Evolutionary conservation across 2,888 invertebrate genomes (phyloP).

Genomic region (Pristionchus fissidentatus): DNA sequence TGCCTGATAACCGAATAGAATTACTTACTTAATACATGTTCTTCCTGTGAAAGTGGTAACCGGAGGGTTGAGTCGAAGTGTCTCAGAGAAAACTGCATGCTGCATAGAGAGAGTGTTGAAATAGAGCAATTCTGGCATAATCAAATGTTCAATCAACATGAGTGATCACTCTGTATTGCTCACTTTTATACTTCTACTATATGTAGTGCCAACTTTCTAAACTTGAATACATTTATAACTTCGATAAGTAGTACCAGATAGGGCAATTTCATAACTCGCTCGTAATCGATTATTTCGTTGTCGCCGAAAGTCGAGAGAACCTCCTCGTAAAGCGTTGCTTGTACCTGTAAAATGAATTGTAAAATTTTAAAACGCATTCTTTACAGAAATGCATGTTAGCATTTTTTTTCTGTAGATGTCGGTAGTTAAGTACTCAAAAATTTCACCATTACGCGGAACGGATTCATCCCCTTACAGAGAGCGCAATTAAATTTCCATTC

Average conservation of each 20-base stretch:
- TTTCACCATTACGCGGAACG: too few relatives aligned
- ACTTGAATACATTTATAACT: background rate
- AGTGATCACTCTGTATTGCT: too few relatives aligned
- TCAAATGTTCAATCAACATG: too few relatives aligned
- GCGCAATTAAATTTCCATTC: too few relatives aligned
- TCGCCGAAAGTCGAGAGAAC: background rate
- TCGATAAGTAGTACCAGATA: background rate
- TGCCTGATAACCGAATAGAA: too few relatives aligned
- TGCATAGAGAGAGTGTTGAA: background rate
- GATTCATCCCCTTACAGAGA: too few relatives aligned
- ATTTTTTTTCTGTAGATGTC: too few relatives aligned
- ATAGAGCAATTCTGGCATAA: background rate
- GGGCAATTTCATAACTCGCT: slow-evolving; percentile 37
- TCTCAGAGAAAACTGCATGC: slow-evolving; percentile 44
- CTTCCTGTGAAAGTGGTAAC: slow-evolving; percentile 22
- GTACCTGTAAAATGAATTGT: slow-evolving; percentile 26
- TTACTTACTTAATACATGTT: background rate
- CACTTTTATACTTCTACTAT: background rate
- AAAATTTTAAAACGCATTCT: too few relatives aligned
- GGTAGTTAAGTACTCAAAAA: too few relatives aligned
- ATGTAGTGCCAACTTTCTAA: background rate
- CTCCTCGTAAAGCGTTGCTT: slow-evolving; percentile 26
- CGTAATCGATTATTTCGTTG: slow-evolving; percentile 16
- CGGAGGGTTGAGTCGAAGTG: slow-evolving; percentile 28
- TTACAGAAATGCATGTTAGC: too few relatives aligned